Evolutionary conservation across 2,797 vertebrate species (phyloP), one percentile per base, ranked within the genome.

Genomic region (Darevskia mixta): DNA sequence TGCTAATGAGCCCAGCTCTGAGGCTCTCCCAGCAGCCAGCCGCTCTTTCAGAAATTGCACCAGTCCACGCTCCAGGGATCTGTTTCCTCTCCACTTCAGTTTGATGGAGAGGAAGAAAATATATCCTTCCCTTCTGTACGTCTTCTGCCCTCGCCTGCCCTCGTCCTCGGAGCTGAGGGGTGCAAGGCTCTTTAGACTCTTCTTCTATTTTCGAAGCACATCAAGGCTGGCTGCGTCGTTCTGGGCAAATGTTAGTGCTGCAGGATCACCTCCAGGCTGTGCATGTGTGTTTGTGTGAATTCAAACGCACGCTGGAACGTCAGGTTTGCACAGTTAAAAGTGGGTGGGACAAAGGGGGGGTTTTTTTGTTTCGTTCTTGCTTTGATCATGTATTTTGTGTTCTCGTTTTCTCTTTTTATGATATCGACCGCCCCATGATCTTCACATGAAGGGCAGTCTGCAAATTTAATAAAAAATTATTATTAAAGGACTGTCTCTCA

Each of bases 1-100:
- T 91, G 45, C 0, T 87, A 88, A 89, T 87, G 69, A 92, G 90
- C 88, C 90, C 77, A 83, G 90, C 41, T 32, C 10, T 88, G 64
- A 90, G 92, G 92, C 90, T 86, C 93, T 27, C 85, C 92, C 91
- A 90, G 90, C 91, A 87, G 90, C 87, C 27, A 90, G 81, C 79
- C 88, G 61, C 38, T 90, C 90, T 41, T 83, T 85, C 89, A 86
- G 87, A 85, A 93, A 92, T 87, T 86, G 80, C 84, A 72, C 38
- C 29, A 84, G 81, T 92, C 79, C 25, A 10, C 10, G 10, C 32
- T 87, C 67, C 79, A 45, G 80, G 71, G 43, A 29, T n/a, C 90
- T 77, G 69, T 58, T 82, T 78, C 35, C 88, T 87, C 45, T 86
- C 23, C 0, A 75, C 91, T 79, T 75, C 88, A 45, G 61, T 90